Conservation (phyloP, 2,113 vertebrate genomes). For the Cyprinus carpio region DNA sequence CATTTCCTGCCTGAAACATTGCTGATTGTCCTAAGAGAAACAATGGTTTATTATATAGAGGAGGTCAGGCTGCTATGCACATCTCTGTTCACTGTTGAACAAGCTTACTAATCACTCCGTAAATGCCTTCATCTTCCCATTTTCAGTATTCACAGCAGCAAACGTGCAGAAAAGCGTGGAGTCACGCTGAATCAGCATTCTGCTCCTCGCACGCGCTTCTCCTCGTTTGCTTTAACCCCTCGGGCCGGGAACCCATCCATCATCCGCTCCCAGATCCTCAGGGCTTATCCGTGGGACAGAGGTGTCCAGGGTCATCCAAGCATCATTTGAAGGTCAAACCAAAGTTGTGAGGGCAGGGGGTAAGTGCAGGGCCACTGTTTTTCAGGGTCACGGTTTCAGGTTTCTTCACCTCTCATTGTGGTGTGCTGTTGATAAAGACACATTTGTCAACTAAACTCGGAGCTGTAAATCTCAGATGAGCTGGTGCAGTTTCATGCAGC, state of each 20-base stretch:
- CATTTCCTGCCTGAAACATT: conserved; percentile 21
- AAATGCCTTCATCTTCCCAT: conserved; percentile 3
- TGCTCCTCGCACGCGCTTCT: not conserved
- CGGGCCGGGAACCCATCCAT: conserved; percentile 25
- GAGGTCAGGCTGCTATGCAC: conserved; percentile 8
- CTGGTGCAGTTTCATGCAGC: no score
- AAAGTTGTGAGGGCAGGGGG: conserved; percentile 63
- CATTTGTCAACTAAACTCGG: not conserved
- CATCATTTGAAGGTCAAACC: conserved; percentile 57
- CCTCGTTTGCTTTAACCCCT: conserved; percentile 39
- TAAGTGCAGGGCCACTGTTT: conserved; percentile 61
- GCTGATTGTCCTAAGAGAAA: conserved; percentile 31
- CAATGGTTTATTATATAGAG: conserved; percentile 45
- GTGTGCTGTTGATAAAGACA: not conserved
- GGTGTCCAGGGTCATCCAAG: not conserved
- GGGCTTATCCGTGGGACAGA: not conserved
- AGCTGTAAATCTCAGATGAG: not conserved
- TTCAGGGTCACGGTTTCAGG: conserved; percentile 57
- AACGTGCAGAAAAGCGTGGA: conserved; percentile 9
- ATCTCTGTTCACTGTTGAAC: conserved; percentile 19
- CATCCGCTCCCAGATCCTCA: conserved; percentile 13
- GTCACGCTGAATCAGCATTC: conserved; percentile 43
- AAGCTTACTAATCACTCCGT: conserved; percentile 42
- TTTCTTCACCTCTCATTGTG: conserved; percentile 15
- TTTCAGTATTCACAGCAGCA: conserved; percentile 17